Base-by-base conservation (phyloP, 1,140 invertebrate species). In the Drosophila prosaltans region DNA sequence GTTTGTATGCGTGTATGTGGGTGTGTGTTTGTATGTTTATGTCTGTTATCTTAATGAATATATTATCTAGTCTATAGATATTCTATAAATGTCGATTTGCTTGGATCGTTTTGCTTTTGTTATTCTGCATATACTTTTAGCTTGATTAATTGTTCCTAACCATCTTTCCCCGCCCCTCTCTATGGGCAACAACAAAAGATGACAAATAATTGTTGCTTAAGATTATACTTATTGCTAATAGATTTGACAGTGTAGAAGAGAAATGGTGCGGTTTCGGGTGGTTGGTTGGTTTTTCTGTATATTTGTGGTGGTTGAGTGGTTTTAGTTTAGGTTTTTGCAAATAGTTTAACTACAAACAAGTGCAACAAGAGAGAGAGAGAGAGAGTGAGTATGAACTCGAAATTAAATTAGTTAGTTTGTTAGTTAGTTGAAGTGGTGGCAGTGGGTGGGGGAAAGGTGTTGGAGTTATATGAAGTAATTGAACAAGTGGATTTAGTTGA, bases 161-260 rank as follows among this genome's bases (percentile, higher is more conserved):
- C n/a, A 6, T 3, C 41, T 0, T 2, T 9, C 2, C 21, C 21
- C 1, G 8, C 7, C 21, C 7, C 5, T 3, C 45, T 10, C 8
- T 10, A 9, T 8, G 21, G 3, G 69, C 55, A 72, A 70, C 55
- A 72, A 43, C 69, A 40, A 69, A 73, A 73, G 77, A 84, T 84
- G 80, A 78, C 82, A 79, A 72, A 83, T 86, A 86, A 88, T 90
- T 88, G 83, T 90, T 72, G 69, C 68, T 76, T 66, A 67, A 67
- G 51, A 75, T 66, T 61, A 51, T 51, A 51, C 45, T 51, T 51
- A 66, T 71, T 55, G 24, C 55, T 68, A 77, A 62, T 72, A 76
- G 62, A 61, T 40, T 28, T 60, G 7, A 11, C 2, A 30, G 21
- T 11, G 41, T 11, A 24, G 11, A 10, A 32, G 10, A 65, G 59